Percentiles rank a stretch among this genome's conserved stretches.
phyloP scores from a whole-genome alignment of 2,888 invertebrate species.

The Lamproptera curius region DNA sequence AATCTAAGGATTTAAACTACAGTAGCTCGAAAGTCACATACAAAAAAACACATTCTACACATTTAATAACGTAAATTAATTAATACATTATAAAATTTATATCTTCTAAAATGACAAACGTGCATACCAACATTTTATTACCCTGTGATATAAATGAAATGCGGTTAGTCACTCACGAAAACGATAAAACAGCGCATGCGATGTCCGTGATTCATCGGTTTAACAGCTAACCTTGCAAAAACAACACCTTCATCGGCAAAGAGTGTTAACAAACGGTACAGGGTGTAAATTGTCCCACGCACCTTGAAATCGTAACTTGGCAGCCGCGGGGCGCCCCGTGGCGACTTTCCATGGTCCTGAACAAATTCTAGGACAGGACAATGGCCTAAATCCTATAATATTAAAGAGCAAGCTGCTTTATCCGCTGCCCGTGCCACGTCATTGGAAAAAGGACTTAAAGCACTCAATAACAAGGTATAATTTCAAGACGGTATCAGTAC shows the following conservation, averaged over 20 bases:
- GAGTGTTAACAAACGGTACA: slow-evolving; percentile 52
- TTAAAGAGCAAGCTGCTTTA: slow-evolving; percentile 57
- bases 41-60: no score
- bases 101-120: no score
- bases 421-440: slow-evolving; percentile 32
- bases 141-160: no score
- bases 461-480: slow-evolving; percentile 28
- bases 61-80: no score
- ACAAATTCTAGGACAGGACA: slow-evolving; percentile 34
- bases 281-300: slow-evolving; percentile 57
- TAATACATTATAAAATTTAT: no score
- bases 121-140: no score
- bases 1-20: no score
- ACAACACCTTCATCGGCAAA: slow-evolving; percentile 3
- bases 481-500: slow-evolving; percentile 7
- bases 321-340: slow-evolving; percentile 47
- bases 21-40: no score
- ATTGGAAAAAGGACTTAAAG: slow-evolving; percentile 43
- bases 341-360: slow-evolving; percentile 46
- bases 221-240: slow-evolving; percentile 1
- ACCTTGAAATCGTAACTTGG: slow-evolving; percentile 64
- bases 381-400: slow-evolving; percentile 45
- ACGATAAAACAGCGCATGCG: no score
- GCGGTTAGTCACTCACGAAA: no score
- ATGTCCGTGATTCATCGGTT: no score